Base-by-base conservation (phyloP, 2,113 vertebrate species). In the Edolisoma coerulescens region DNA sequence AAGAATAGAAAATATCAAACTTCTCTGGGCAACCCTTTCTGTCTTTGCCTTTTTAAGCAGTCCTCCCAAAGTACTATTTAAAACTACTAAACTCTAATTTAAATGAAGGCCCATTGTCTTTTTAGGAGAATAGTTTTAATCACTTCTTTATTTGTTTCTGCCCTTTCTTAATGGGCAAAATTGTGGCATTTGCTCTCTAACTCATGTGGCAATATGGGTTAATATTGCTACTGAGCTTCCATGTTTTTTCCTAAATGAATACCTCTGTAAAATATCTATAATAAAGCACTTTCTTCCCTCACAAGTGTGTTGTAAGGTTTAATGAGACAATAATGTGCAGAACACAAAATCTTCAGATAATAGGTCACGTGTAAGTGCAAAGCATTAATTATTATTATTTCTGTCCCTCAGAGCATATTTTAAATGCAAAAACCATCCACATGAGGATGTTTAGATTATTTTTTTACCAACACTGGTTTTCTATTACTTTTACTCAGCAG, bases 311-410 rank as follows among this genome's bases (percentile, higher is more conserved):
- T 89, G 50, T 91, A 91, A 90, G 35, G n/a, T 82, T 92, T 97
- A 95, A 96, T 89, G 78, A 67, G 84, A 91, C 82, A 96, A 93
- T 94, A 95, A 92, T 54, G 30, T 89, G 54, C n/a, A 78, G 16
- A 65, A 82, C 56, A 90, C 53, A 90, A 76, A 53, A 94, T 76
- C 50, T 84, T 74, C 53, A 94, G 45, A 67, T 76, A 93, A 86
- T 42, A 96, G 50, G 60, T 94, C 50, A 78, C 0, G 0, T 71
- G 13, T 35, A 85, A 78, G 9, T 52, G 32, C 44, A 94, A 91
- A 92, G 6, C 59, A 94, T 87, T 91, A 95, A 84, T 96, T 95
- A 96, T 87, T 90, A 52, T 79, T 93, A 60, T 83, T 83, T 33
- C 37, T 59, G 23, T 76, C 49, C 39, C 61, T 71, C 24, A 19